Evolutionary conservation across 37 sponge, comb jelly and placozoan species (phyloP).

Genomic region (Mnemiopsis leidyi): DNA sequence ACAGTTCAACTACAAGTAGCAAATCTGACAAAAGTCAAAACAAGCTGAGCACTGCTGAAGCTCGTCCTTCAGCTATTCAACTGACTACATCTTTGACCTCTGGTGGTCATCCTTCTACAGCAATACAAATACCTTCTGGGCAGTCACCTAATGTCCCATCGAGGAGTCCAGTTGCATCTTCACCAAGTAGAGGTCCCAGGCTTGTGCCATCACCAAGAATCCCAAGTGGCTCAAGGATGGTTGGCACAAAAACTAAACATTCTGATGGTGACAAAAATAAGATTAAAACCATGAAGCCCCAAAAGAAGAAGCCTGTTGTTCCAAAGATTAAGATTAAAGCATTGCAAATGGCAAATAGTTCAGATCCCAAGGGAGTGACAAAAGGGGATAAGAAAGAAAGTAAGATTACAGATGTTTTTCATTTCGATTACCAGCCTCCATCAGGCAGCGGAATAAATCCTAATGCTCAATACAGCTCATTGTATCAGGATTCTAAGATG

Average conservation of each 20-base stretch:
- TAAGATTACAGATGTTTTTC: not conserved
- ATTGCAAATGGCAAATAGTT: not conserved
- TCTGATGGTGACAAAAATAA: not conserved
- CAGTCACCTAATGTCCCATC: not conserved
- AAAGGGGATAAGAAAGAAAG: conserved; percentile 47
- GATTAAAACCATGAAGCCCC: conserved; percentile 21
- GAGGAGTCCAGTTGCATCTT: not conserved
- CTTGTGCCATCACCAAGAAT: conserved; percentile 19
- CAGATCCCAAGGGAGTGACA: not conserved
- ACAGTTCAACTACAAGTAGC: conserved; percentile 18
- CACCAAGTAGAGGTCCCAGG: conserved; percentile 6
- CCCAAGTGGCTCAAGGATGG: not conserved
- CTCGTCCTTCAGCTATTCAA: not conserved
- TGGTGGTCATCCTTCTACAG: not conserved
- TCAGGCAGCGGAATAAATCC: not conserved
- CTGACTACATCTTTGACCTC: not conserved
- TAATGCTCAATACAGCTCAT: conserved; percentile 32
- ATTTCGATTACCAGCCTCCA: conserved; percentile 48
- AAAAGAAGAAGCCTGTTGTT: conserved; percentile 44
- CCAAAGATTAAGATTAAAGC: conserved; percentile 48
- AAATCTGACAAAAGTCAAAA: not conserved
- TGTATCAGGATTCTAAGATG: not conserved
- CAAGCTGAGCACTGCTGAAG: not conserved
- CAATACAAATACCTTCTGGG: not conserved
- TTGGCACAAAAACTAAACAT: conserved; percentile 3